phyloP scores from a whole-genome alignment of 2,113 vertebrate genomes.

The Panthera uncia region DNA sequence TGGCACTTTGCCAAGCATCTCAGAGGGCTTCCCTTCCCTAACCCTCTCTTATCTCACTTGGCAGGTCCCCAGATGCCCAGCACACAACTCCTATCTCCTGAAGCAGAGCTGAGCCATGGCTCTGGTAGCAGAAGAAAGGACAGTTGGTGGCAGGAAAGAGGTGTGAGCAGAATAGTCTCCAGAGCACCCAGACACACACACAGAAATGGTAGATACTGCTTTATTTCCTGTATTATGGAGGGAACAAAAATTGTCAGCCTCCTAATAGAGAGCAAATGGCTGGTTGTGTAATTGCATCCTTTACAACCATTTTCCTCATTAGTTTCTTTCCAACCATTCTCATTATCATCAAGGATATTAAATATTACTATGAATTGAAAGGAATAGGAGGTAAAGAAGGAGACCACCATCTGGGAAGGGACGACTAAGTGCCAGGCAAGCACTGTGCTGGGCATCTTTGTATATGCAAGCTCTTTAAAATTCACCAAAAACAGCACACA shows the following conservation, averaged over 20 bases:
- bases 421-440: not conserved
- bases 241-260: not conserved
- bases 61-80: not conserved
- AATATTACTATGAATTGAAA: not conserved
- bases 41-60: not conserved
- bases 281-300: not conserved
- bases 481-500: not conserved
- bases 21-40: not conserved
- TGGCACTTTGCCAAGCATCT: not conserved
- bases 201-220: not conserved
- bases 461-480: not conserved
- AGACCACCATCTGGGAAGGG: not conserved
- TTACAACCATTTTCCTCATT: not conserved
- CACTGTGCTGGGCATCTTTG: not conserved
- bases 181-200: not conserved
- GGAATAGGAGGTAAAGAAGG: not conserved
- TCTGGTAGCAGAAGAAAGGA: not conserved
- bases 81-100: not conserved
- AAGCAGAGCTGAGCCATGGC: not conserved
- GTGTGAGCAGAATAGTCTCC: not conserved
- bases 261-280: not conserved
- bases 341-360: not conserved
- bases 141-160: constrained; percentile 7
- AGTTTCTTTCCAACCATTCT: not conserved
- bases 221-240: not conserved